Percentiles rank a stretch among this genome's conserved stretches.
phyloP scores from a whole-genome alignment of 2,797 vertebrate genomes.

The Phrynocephalus forsythii region DNA sequence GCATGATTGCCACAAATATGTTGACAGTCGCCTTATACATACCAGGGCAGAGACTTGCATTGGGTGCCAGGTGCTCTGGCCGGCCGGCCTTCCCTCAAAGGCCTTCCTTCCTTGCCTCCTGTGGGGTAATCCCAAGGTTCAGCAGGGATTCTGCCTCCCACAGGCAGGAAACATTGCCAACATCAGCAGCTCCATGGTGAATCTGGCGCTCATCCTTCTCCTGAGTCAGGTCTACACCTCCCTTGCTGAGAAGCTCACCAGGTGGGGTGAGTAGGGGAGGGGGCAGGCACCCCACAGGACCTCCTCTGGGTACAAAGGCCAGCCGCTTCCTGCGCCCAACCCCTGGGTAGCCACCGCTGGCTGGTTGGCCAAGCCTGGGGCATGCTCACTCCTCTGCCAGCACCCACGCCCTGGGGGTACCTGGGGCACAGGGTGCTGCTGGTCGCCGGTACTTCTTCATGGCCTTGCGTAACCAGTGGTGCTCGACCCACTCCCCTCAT shows the following conservation, averaged over 20 bases:
- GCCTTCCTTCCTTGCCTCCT: too few species aligned
- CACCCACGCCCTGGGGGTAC: background rate
- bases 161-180: slow-evolving; percentile 85
- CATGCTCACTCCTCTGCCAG: background rate
- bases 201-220: slow-evolving; percentile 82
- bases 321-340: background rate
- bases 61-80: too few species aligned
- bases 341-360: too few species aligned
- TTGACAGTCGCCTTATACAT: too few species aligned
- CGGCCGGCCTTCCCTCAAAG: too few species aligned
- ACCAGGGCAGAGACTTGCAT: too few species aligned
- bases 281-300: too few species aligned
- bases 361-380: too few species aligned
- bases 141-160: background rate
- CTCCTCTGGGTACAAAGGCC: background rate
- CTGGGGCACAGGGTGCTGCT: rapidly evolving
- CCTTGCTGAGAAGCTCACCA: slow-evolving; percentile 85
- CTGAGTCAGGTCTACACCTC: slow-evolving; percentile 86
- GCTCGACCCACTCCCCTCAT: too few species aligned
- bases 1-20: too few species aligned
- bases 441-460: background rate
- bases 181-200: slow-evolving; percentile 84
- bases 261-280: slow-evolving; percentile 80
- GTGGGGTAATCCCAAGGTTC: background rate
- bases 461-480: too few species aligned